Percentiles rank a stretch among this genome's conserved stretches.
Conservation (phyloP, 2,797 vertebrate genomes). For the Heterohyrax brucei region DNA sequence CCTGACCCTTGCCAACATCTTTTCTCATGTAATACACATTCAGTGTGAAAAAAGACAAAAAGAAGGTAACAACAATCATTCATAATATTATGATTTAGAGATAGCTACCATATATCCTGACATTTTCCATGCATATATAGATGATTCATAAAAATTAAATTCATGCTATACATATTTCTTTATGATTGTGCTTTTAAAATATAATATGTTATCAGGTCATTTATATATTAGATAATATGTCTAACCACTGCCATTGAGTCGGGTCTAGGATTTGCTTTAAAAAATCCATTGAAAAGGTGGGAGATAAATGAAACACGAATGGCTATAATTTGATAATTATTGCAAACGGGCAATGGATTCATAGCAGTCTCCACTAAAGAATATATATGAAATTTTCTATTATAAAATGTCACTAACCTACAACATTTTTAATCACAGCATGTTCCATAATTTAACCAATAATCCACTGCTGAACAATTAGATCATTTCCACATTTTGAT, state of each 20-base stretch:
- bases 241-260: too few relatives aligned
- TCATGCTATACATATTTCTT: background rate
- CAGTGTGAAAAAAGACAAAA: slow-evolving; percentile 49
- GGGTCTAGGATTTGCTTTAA: slow-evolving; percentile 30
- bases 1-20: background rate
- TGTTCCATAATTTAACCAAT: background rate
- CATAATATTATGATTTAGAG: background rate
- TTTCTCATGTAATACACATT: slow-evolving; percentile 6
- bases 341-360: background rate
- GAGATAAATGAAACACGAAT: slow-evolving; percentile 28
- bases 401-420: background rate
- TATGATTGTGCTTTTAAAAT: slow-evolving; percentile 16
- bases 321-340: background rate
- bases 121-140: background rate
- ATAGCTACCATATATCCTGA: background rate
- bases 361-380: background rate
- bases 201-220: background rate
- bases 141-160: slow-evolving; percentile 42
- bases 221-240: slow-evolving; percentile 27
- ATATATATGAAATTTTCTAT: slow-evolving; percentile 9
- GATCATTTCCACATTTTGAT: slow-evolving; percentile 47
- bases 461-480: slow-evolving; percentile 14
- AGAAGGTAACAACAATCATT: background rate
- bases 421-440: slow-evolving; percentile 30
- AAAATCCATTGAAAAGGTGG: background rate